A percentile compares a stretch with the other conserved stretches of the same genome.
Evolutionary conservation across 2,113 vertebrate species (phyloP).

Genomic region (Formicarius rufipectus): DNA sequence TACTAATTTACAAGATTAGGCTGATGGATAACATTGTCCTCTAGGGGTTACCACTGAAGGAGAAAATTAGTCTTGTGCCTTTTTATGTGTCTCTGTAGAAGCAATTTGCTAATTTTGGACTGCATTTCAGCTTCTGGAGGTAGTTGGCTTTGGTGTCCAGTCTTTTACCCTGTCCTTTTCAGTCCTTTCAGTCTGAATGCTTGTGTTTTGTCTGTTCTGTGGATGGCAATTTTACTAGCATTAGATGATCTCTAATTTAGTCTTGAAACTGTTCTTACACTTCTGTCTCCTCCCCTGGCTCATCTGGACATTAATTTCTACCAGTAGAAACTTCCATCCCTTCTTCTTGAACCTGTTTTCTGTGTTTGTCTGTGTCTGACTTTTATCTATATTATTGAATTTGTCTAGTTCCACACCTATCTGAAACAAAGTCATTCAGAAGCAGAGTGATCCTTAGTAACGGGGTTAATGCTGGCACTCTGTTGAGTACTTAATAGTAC

Average conservation of each 20-base stretch:
- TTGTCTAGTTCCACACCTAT: background rate
- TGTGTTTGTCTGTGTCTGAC: background rate
- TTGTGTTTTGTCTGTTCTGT: background rate
- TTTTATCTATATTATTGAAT: background rate
- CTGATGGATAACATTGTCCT: background rate
- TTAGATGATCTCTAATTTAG: background rate
- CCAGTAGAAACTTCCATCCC: background rate
- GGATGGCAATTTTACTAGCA: background rate
- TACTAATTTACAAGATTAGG: background rate
- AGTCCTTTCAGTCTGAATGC: background rate
- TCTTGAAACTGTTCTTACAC: background rate
- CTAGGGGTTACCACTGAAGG: background rate
- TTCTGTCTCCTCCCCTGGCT: background rate
- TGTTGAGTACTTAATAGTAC: background rate
- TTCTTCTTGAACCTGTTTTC: background rate
- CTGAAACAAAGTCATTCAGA: background rate
- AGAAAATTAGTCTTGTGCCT: background rate
- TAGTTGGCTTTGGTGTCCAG: background rate
- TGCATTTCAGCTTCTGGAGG: background rate
- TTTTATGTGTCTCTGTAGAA: background rate
- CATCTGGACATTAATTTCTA: background rate
- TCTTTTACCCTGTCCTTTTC: background rate
- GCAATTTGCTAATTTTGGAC: background rate
- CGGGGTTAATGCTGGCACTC: background rate
- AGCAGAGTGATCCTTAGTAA: background rate